A percentile compares a stretch with the other conserved stretches of the same genome.
Evolutionary conservation across 2,888 invertebrate species (phyloP).

Genomic region (Cantharis flavilabris): DNA sequence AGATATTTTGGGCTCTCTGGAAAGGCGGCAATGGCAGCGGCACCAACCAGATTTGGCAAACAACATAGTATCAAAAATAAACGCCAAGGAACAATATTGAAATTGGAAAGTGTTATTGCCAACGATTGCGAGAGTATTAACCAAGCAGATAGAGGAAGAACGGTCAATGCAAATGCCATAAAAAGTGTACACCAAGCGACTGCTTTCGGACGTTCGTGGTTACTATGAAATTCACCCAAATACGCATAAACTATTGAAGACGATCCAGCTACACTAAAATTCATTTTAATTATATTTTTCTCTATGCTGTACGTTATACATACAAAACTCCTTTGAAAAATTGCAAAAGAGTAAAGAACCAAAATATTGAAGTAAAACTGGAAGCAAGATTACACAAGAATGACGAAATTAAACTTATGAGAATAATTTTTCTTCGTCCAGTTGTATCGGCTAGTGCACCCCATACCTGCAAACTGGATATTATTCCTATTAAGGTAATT

Average conservation of each 20-base stretch:
- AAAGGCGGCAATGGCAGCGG: slow-evolving; percentile 61
- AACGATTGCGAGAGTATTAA: slow-evolving; percentile 41
- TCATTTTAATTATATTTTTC: background rate
- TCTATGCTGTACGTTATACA: slow-evolving; percentile 7
- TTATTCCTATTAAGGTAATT: slow-evolving; percentile 72
- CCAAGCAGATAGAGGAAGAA: slow-evolving; percentile 58
- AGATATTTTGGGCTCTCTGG: slow-evolving; percentile 84
- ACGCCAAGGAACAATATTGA: slow-evolving; percentile 73
- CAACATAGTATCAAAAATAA: slow-evolving; percentile 69
- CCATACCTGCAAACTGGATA: slow-evolving; percentile 77
- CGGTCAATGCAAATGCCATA: slow-evolving; percentile 33
- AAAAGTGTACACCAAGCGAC: slow-evolving; percentile 67
- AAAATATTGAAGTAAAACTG: slow-evolving; percentile 21
- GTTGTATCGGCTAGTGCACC: slow-evolving; percentile 76
- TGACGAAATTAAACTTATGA: slow-evolving; percentile 19
- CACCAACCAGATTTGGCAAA: slow-evolving; percentile 65
- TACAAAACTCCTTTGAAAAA: slow-evolving; percentile 66
- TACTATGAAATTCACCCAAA: slow-evolving; percentile 67
- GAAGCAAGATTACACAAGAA: slow-evolving; percentile 22
- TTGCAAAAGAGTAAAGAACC: slow-evolving; percentile 54
- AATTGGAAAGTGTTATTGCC: slow-evolving; percentile 47
- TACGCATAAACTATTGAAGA: slow-evolving; percentile 59
- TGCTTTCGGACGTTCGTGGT: slow-evolving; percentile 61
- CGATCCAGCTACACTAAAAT: slow-evolving; percentile 29
- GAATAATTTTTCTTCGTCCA: slow-evolving; percentile 65